These are phyloP conservation scores for Sebastes vulpes DNA, from an alignment of 2,797 vertebrate species.

Conservation along the genomic window DNA sequence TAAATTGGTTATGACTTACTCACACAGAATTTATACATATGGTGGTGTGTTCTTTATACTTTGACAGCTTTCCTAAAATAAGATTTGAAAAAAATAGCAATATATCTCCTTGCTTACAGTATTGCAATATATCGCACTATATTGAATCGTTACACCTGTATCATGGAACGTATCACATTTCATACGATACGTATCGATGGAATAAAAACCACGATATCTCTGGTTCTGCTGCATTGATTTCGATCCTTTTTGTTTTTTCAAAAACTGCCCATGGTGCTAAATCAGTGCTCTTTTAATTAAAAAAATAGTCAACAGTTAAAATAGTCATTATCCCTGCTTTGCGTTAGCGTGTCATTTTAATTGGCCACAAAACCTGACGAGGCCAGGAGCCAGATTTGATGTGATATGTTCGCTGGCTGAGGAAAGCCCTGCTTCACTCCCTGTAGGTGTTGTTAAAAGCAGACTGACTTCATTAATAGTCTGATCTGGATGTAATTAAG, in stretches of 20 bases:
- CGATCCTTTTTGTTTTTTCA: background rate
- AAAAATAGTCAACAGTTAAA: background rate
- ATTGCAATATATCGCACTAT: too few relatives aligned
- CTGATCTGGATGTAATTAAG: conserved; percentile 84
- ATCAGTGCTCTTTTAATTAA: background rate
- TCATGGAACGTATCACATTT: too few relatives aligned
- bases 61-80: too few relatives aligned
- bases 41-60: too few relatives aligned
- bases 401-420: conserved; percentile 56
- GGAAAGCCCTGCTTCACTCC: conserved; percentile 63
- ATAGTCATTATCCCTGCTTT: conserved; percentile 20
- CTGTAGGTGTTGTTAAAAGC: conserved; percentile 79
- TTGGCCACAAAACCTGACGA: conserved; percentile 48
- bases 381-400: conserved; percentile 48
- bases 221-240: background rate
- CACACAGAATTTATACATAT: too few relatives aligned
- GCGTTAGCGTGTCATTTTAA: conserved; percentile 30
- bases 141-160: too few relatives aligned
- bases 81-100: too few relatives aligned
- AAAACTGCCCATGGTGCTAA: background rate
- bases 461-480: conserved; percentile 75
- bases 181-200: too few relatives aligned
- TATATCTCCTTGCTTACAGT: too few relatives aligned
- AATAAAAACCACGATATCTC: background rate
- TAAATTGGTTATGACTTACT: too few relatives aligned